These are phyloP conservation scores for Sympetrum striolatum DNA, from an alignment of 2,888 invertebrate genomes.

Conservation along the genomic window DNA sequence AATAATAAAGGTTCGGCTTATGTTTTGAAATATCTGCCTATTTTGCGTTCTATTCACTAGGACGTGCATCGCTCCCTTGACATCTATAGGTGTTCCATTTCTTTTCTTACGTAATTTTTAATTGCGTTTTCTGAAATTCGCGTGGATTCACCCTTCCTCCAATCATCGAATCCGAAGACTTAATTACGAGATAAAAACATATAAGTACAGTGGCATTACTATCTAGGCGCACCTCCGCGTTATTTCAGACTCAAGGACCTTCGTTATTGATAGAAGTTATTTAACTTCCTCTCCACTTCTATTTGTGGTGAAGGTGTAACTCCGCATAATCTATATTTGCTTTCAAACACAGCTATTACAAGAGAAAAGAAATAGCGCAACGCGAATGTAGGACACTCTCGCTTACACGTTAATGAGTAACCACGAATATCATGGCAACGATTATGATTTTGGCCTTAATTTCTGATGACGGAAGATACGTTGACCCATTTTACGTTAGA, in stretches of 20 bases:
- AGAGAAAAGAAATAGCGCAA: neutral
- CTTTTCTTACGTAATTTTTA: no score
- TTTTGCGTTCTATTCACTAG: no score
- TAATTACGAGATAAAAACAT: no score
- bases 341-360: neutral
- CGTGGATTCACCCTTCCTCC: no score
- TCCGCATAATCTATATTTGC: neutral
- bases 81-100: no score
- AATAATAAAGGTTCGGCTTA: no score
- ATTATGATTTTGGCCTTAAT: neutral
- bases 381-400: neutral
- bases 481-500: neutral
- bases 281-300: neutral
- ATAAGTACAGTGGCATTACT: neutral
- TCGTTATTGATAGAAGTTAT: neutral
- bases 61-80: no score
- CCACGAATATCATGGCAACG: neutral
- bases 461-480: neutral
- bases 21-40: no score
- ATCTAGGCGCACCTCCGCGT: neutral
- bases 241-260: neutral
- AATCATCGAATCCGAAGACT: no score
- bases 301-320: neutral
- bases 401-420: neutral
- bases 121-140: no score